Evolutionary conservation across 2,797 vertebrate genomes (phyloP), one percentile per base, ranked within the genome.

Genomic region (Champsocephalus esox): DNA sequence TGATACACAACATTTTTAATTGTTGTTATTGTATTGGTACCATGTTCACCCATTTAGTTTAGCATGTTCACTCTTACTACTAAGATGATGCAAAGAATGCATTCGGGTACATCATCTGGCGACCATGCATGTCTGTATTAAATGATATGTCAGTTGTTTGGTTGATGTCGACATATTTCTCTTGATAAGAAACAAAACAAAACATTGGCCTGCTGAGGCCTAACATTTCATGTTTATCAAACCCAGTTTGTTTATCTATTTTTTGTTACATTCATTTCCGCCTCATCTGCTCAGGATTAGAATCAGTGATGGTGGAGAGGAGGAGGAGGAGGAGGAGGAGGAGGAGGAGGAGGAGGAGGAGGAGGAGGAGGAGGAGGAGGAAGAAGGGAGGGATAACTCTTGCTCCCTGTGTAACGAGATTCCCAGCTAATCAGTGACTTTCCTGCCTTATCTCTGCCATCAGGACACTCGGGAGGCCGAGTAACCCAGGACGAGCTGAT

Each of bases 391-490:
- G 85, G 91, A 93, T 93, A 88, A 70, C 70, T 94, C 70, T 94
- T 93, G 91, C 92, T 91, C 86, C 89, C 73, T 93, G 87, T 95
- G 95, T 96, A 95, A 95, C 88, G 90, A 95, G 95, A 96, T 95
- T 95, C 94, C 92, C 89, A 68, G 93, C 90, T 94, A 94, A 95
- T 95, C 94, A 95, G 93, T 95, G 93, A 94, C 94, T 95, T 94
- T 94, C 92, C 92, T 94, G 89, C 82, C 87, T 93, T 95, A 95
- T 96, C 94, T 88, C 75, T 87, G 87, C 89, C 92, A 95, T 95
- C 95, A 88, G 92, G 93, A 93, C 93, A 93, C 93, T 92, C 87
- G 80, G 94, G 92, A 95, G 92, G 91, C 93, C 92, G 85, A 93
- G 94, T 95, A 95, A 95, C 94, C 88, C 90, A 95, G 94, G 94